Evolutionary conservation across 1,140 invertebrate genomes (phyloP).

Genomic region (Temnothorax longispinosus): DNA sequence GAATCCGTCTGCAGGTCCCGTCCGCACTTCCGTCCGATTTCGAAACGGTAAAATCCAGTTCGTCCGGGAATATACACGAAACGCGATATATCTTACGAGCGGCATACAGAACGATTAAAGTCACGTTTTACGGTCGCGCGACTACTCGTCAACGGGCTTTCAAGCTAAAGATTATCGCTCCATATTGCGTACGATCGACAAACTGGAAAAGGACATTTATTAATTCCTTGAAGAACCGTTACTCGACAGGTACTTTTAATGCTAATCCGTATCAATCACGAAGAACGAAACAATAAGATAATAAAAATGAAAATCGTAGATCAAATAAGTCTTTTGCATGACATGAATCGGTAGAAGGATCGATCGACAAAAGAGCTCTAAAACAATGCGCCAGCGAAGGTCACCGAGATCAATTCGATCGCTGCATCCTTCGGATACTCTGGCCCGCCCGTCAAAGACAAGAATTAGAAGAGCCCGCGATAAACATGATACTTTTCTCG

Average conservation of each 20-base stretch:
- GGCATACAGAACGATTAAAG: constrained; percentile 34
- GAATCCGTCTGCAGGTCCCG: constrained; percentile 39
- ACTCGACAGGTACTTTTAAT: background rate
- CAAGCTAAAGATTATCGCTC: background rate
- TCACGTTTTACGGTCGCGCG: constrained; percentile 29
- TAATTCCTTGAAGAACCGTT: background rate
- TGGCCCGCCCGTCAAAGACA: background rate
- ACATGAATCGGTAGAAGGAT: background rate
- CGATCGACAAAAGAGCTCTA: background rate
- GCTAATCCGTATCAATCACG: background rate
- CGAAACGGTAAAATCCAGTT: constrained; percentile 51
- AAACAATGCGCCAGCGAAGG: background rate
- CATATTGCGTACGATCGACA: background rate
- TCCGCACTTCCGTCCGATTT: constrained; percentile 48
- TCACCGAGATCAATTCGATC: constrained; percentile 12
- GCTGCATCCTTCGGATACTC: background rate
- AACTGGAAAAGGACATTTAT: background rate
- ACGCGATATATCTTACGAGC: constrained; percentile 29
- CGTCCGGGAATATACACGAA: constrained; percentile 38
- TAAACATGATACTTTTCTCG: constrained; percentile 47
- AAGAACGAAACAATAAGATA: background rate
- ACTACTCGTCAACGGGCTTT: background rate
- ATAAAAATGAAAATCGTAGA: background rate
- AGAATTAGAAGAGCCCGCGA: background rate
- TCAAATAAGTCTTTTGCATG: background rate